Evolutionary conservation across 2,113 vertebrate species (phyloP).

Genomic region (Cheilinus undulatus): DNA sequence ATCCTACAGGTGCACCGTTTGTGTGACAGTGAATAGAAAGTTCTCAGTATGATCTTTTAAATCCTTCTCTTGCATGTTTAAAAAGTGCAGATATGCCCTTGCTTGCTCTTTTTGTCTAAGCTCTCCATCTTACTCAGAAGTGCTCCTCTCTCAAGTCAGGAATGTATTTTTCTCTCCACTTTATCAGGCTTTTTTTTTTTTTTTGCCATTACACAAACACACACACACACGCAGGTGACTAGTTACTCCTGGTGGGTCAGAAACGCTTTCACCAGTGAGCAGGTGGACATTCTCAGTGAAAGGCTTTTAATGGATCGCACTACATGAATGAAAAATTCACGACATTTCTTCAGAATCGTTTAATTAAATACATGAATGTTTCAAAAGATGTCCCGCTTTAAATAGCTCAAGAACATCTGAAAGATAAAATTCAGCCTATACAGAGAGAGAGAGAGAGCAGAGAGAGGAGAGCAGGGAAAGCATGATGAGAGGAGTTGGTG

Average conservation of each 20-base stretch:
- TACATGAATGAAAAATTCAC: constrained; percentile 69
- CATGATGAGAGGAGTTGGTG: not conserved
- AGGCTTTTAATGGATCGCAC: constrained; percentile 66
- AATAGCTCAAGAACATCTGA: constrained; percentile 66
- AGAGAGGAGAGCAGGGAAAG: not conserved
- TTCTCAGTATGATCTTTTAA: constrained; percentile 41
- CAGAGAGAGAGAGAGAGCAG: not conserved
- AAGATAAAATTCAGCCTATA: constrained; percentile 62
- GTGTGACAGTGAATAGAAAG: not conserved
- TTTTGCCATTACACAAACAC: not conserved
- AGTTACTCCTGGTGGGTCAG: not conserved
- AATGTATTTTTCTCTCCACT: not conserved
- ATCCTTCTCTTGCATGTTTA: constrained; percentile 36
- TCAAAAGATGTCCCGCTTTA: constrained; percentile 55
- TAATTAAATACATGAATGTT: constrained; percentile 73
- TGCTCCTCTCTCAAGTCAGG: constrained; percentile 21
- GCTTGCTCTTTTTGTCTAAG: constrained; percentile 1
- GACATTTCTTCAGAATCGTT: constrained; percentile 66
- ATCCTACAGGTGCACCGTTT: constrained; percentile 23
- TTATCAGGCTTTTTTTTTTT: not conserved
- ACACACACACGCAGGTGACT: not conserved
- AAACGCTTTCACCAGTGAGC: constrained; percentile 16
- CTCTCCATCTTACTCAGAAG: not conserved
- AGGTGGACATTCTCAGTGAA: constrained; percentile 43
- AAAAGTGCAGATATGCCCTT: constrained; percentile 24